These are phyloP conservation scores for Eupithecia subumbrata DNA, from an alignment of 2,888 invertebrate genomes.

Conservation along the genomic window DNA sequence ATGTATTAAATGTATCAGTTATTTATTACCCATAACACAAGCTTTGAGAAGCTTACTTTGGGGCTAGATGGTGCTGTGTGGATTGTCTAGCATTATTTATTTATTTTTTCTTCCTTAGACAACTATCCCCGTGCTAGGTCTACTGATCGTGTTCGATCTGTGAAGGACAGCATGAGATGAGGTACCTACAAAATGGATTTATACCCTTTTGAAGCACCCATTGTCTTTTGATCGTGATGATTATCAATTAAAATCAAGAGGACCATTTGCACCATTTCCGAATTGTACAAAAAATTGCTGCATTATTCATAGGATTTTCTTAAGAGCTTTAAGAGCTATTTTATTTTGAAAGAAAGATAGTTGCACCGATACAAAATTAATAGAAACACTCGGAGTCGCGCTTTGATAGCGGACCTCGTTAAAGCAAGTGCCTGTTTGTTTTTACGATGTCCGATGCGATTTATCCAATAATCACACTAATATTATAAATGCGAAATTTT, in stretches of 20 bases:
- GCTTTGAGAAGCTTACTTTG: too few relatives aligned
- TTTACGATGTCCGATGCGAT: constrained; percentile 26
- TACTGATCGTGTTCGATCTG: too few relatives aligned
- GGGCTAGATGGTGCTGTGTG: too few relatives aligned
- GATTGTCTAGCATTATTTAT: too few relatives aligned
- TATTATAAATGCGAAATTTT: too few relatives aligned
- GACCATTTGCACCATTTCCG: not conserved
- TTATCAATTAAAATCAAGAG: constrained; percentile 2
- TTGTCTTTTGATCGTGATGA: not conserved
- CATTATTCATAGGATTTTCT: constrained; percentile 30
- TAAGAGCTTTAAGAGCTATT: constrained; percentile 22
- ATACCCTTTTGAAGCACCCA: not conserved
- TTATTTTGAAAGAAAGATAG: constrained; percentile 23
- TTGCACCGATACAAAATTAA: constrained; percentile 38
- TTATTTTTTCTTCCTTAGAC: too few relatives aligned
- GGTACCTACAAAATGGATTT: not conserved
- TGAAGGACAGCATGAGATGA: too few relatives aligned
- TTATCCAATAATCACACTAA: not conserved
- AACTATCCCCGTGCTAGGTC: too few relatives aligned
- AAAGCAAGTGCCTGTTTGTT: constrained; percentile 25
- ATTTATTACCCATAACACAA: too few relatives aligned
- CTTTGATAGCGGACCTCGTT: constrained; percentile 32
- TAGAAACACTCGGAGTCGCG: constrained; percentile 28
- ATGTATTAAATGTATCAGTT: too few relatives aligned
- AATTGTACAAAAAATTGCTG: constrained; percentile 1